Conservation (phyloP, 2,113 vertebrate species). For the Pagrus major region DNA sequence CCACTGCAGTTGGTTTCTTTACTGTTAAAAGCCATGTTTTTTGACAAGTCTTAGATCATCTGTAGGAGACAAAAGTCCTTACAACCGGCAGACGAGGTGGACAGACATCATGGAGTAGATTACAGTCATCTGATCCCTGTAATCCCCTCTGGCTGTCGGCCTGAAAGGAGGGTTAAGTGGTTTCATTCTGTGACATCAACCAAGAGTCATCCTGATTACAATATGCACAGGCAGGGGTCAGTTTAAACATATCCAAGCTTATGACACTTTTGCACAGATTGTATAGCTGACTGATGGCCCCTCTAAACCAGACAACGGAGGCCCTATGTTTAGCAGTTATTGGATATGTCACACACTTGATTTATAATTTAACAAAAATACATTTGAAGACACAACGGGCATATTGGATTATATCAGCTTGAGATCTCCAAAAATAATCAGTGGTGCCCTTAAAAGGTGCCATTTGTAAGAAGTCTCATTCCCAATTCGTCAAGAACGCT, state of each 20-base stretch:
- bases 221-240: slow-evolving; percentile 13
- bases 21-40: background rate
- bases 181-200: slow-evolving; percentile 72
- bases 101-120: slow-evolving; percentile 53
- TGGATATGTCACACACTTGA: background rate
- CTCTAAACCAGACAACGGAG: background rate
- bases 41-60: slow-evolving; percentile 16
- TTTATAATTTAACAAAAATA: background rate
- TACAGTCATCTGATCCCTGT: slow-evolving; percentile 73
- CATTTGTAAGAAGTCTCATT: no score
- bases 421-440: slow-evolving; percentile 2
- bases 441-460: no score
- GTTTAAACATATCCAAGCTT: slow-evolving; percentile 19
- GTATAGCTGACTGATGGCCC: slow-evolving; percentile 4
- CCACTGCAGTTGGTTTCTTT: no score
- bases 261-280: slow-evolving; percentile 33
- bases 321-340: background rate
- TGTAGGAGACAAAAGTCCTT: slow-evolving; percentile 5
- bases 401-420: background rate
- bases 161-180: slow-evolving; percentile 75
- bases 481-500: no score
- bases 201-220: slow-evolving; percentile 57
- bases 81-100: slow-evolving; percentile 28
- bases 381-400: background rate
- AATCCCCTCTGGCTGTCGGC: slow-evolving; percentile 60